Percentiles rank a stretch among this genome's conserved stretches.
Conservation (phyloP, 2,113 vertebrate genomes). For the Athene cunicularia region DNA sequence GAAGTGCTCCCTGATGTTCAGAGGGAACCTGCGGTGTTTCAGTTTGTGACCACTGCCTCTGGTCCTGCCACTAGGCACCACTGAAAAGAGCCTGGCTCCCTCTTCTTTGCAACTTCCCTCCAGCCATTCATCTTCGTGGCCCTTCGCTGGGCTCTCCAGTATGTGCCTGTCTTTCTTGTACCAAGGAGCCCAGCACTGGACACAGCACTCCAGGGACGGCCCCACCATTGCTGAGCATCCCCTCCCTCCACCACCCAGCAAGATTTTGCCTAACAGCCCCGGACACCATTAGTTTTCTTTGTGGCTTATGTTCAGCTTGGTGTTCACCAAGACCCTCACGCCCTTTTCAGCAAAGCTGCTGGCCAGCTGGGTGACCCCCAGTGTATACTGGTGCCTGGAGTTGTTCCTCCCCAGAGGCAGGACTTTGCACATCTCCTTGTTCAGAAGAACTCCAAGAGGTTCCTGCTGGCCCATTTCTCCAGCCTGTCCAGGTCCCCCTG, state of each 20-base stretch:
- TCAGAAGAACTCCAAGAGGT: background rate
- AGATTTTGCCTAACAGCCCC: background rate
- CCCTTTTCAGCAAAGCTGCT: background rate
- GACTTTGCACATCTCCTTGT: background rate
- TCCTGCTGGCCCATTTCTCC: background rate
- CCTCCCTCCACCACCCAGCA: background rate
- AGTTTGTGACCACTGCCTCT: background rate
- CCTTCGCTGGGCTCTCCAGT: background rate
- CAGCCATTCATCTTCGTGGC: accelerated
- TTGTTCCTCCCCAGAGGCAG: background rate
- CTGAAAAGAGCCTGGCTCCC: background rate
- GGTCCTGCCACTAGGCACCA: background rate
- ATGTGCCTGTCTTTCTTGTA: no score
- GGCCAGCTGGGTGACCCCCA: background rate
- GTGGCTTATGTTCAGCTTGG: background rate
- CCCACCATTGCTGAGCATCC: background rate
- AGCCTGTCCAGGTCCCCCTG: no score
- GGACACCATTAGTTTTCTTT: background rate
- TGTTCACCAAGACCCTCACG: background rate
- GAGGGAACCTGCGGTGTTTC: background rate
- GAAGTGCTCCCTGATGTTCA: background rate
- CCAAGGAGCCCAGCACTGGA: background rate
- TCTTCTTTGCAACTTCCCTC: background rate
- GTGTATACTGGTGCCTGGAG: background rate
- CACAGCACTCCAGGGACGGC: background rate